Conservation (phyloP, 2,113 vertebrate species). For the Datnioides undecimradiatus region DNA sequence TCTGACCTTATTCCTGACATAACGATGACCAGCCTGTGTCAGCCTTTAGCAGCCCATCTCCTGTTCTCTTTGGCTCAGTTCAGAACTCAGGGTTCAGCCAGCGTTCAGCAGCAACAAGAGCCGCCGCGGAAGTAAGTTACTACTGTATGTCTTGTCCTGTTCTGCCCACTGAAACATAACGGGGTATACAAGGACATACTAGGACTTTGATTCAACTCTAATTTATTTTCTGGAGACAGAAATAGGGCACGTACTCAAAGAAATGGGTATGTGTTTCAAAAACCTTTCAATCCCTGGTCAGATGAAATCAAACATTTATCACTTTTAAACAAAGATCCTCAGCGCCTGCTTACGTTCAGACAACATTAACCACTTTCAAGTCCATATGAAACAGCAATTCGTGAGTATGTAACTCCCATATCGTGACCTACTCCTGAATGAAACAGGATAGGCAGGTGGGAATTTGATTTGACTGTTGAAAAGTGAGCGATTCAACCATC, state of each 20-base stretch:
- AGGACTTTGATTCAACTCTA: not conserved
- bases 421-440: no score
- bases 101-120: constrained; percentile 21
- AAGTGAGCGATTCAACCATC: no score
- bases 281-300: no score
- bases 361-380: not conserved
- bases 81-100: constrained; percentile 41
- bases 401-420: no score
- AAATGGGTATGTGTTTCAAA: not conserved
- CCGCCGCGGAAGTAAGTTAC: not conserved
- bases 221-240: not conserved
- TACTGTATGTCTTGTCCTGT: constrained; percentile 4
- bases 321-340: not conserved
- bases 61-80: constrained; percentile 46
- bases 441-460: no score
- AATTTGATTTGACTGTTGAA: no score
- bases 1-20: constrained; percentile 64
- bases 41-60: constrained; percentile 25
- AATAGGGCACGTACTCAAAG: not conserved
- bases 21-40: constrained; percentile 60
- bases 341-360: not conserved
- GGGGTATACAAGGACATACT: not conserved
- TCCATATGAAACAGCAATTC: no score
- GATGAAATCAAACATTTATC: no score
- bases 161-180: constrained; percentile 11